These are phyloP conservation scores for Varanus komodoensis DNA, from an alignment of 2,113 vertebrate species.

Conservation along the genomic window DNA sequence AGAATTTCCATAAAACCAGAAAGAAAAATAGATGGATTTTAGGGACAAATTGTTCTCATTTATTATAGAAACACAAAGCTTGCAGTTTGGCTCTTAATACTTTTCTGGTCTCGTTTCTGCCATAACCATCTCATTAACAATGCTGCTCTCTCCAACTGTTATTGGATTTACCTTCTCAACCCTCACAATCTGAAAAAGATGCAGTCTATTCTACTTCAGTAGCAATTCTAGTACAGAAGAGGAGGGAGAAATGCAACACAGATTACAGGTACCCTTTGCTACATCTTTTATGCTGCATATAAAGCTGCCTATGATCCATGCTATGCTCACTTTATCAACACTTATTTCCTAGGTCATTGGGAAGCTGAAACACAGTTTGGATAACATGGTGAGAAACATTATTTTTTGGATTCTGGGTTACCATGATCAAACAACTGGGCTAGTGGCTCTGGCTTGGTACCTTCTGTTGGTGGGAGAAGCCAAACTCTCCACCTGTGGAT, in stretches of 20 bases:
- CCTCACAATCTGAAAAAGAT: neutral
- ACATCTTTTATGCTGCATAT: neutral
- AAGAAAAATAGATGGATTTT: slow-evolving; percentile 60
- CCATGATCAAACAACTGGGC: too few relatives aligned
- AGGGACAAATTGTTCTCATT: slow-evolving; percentile 63
- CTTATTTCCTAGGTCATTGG: neutral
- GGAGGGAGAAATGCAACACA: neutral
- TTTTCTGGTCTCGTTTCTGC: slow-evolving; percentile 31
- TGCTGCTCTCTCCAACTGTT: neutral
- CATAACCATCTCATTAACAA: slow-evolving; percentile 28
- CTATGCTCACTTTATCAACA: neutral
- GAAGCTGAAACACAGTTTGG: neutral
- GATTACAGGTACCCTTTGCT: neutral
- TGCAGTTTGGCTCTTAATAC: slow-evolving; percentile 24
- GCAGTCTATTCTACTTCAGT: neutral
- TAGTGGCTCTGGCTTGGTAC: too few relatives aligned
- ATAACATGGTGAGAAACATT: too few relatives aligned
- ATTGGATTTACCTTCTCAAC: neutral
- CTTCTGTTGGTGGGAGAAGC: too few relatives aligned
- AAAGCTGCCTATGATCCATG: neutral
- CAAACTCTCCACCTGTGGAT: too few relatives aligned
- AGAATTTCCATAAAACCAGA: slow-evolving; percentile 56
- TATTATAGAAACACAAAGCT: slow-evolving; percentile 52
- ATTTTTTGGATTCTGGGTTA: too few relatives aligned
- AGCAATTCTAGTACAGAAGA: neutral